Base-by-base conservation (phyloP, 1,140 invertebrate species). In the Pseudomyrmex pallidus region DNA sequence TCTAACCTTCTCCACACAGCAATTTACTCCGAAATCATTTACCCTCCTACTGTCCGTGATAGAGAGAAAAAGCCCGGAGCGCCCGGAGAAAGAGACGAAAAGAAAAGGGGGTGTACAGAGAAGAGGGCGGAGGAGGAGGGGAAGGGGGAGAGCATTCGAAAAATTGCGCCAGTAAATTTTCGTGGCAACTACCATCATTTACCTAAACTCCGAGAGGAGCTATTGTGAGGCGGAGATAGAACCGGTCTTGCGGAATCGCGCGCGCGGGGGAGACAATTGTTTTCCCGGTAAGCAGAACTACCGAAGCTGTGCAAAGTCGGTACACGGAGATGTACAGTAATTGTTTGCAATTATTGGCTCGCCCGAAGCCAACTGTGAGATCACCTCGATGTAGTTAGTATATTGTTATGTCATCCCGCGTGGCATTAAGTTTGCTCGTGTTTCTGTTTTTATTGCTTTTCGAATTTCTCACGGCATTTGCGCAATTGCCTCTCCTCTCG, bases 101-200 rank as follows among this genome's bases (percentile, higher is more conserved):
- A 44, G 56, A 74, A 74, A 68, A 61, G 56, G 61, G 35, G 72
- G 52, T 35, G 67, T 1, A 54, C n/a, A 4, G 57, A 4, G 57
- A 44, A 35, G 70, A 83, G 86, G 68, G 77, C 59, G 76, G 90
- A 83, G 63, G 77, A 89, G 86, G 83, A 35, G 35, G 86, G 68
- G 78, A 56, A 74, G 90, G 84, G 84, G 64, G 77, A 89, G 87
- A 82, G 90, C 90, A 91, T 91, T 90, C 86, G 91, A 93, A 93
- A 93, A 93, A 93, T 93, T 90, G 86, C 89, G 64, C 85, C 90
- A 92, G 89, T 92, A 92, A 93, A 93, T 93, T 93, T 90, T 78
- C 87, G 80, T 90, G 90, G 92, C 91, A 92, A 91, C 88, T 87
- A 90, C 89, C 89, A 93, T 92, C 92, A 92, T 92, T 93, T 93